Conservation (phyloP, 2,888 invertebrate genomes). For the Synanthedon myopaeformis region DNA sequence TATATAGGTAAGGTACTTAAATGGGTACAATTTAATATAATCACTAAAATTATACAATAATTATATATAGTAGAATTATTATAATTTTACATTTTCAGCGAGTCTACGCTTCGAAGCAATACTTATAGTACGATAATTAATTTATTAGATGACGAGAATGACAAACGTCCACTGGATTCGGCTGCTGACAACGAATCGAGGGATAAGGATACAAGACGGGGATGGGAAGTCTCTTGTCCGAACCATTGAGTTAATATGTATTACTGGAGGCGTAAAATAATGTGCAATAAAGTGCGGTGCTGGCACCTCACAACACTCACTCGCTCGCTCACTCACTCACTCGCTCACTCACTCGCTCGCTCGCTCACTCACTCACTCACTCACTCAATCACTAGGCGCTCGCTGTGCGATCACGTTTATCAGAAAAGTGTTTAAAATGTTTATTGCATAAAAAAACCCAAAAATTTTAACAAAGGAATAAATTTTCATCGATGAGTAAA, state of each 20-base stretch:
- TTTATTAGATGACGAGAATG: conserved; percentile 20
- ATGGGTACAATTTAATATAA: conserved; percentile 59
- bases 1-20: conserved; percentile 31
- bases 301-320: no score
- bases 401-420: no score
- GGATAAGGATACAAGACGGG: no score
- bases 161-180: conserved; percentile 48
- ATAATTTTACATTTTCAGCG: conserved; percentile 51
- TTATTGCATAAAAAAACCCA: conserved; percentile 5
- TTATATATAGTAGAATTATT: conserved; percentile 29
- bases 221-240: no score
- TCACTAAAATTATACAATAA: conserved; percentile 63
- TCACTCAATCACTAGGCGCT: conserved; percentile 1
- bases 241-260: background rate
- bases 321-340: no score
- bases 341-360: no score
- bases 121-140: conserved; percentile 62
- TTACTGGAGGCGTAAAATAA: no score
- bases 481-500: background rate
- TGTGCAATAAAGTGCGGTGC: no score
- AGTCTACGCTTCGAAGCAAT: conserved; percentile 64
- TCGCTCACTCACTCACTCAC: no score
- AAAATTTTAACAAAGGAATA: conserved; percentile 16
- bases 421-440: no score
- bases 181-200: conserved; percentile 14